These are phyloP conservation scores for Aythya baeri DNA, from an alignment of 2,113 vertebrate species.

Conservation along the genomic window DNA sequence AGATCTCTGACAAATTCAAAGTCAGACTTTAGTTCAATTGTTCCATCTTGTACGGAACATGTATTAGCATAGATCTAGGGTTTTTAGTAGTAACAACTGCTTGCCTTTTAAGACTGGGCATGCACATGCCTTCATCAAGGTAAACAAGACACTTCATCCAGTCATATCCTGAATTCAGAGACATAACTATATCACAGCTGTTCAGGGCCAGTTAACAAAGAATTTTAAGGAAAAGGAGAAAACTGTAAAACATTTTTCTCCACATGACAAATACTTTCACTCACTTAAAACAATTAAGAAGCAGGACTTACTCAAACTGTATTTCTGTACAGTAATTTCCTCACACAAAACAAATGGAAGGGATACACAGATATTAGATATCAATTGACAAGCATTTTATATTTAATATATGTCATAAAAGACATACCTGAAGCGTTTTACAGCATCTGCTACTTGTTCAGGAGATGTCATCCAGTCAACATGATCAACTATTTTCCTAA, in stretches of 20 bases:
- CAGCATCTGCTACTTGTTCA: slow-evolving; percentile 97
- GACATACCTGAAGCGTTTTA: slow-evolving; percentile 95
- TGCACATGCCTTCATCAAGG: background rate
- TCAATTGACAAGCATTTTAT: background rate
- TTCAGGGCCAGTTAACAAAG: background rate
- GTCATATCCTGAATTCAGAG: background rate
- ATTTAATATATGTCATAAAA: background rate
- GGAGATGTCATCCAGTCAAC: slow-evolving; percentile 97
- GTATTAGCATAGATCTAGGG: background rate
- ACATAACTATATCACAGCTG: background rate
- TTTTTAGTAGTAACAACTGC: background rate
- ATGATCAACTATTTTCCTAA: slow-evolving; percentile 98
- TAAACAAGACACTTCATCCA: background rate
- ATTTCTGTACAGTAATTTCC: background rate
- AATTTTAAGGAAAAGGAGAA: background rate
- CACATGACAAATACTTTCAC: background rate
- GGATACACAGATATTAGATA: background rate
- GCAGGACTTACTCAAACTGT: background rate
- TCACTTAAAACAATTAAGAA: background rate
- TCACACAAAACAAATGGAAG: background rate
- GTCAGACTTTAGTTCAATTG: background rate
- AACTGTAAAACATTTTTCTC: background rate
- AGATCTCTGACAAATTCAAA: background rate
- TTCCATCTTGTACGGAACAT: background rate
- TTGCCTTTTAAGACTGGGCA: background rate